A percentile compares a stretch with the other conserved stretches of the same genome.
phyloP scores from a whole-genome alignment of 2,888 invertebrate species.

The Entomobrya proxima region DNA sequence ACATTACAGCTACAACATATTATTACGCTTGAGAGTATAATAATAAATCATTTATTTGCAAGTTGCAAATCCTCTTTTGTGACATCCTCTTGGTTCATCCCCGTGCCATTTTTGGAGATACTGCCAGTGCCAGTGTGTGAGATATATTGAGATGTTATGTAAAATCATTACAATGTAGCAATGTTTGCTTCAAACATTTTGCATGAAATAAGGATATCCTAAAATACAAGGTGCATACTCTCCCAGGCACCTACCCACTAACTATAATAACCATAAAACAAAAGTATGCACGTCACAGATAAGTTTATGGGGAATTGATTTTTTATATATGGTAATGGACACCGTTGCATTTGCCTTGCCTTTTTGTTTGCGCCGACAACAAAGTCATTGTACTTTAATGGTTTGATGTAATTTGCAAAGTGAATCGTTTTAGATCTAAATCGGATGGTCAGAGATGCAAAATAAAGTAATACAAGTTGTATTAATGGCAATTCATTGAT shows the following conservation, averaged over 20 bases:
- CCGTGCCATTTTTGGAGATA: slow-evolving; percentile 24
- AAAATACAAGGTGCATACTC: background rate
- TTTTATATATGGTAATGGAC: background rate
- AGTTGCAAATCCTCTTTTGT: slow-evolving; percentile 46
- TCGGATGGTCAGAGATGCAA: background rate
- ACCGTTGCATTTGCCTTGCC: background rate
- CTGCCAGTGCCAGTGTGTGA: background rate
- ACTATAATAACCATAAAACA: slow-evolving; percentile 14
- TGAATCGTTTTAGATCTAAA: background rate
- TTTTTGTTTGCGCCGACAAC: background rate
- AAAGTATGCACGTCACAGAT: background rate
- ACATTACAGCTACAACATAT: background rate
- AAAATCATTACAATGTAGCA: background rate
- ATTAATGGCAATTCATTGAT: no score
- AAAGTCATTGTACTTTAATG: background rate
- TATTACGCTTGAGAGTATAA: background rate
- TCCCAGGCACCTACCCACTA: slow-evolving; percentile 29
- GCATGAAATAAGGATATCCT: background rate
- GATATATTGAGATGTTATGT: no score
- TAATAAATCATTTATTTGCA: slow-evolving; percentile 51
- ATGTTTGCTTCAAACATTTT: no score
- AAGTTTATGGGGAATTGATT: background rate
- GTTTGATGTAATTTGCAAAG: no score
- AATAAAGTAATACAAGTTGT: no score
- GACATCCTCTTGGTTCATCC: slow-evolving; percentile 17